These are phyloP conservation scores for Tetrax tetrax DNA, from an alignment of 2,113 vertebrate species.

Conservation along the genomic window DNA sequence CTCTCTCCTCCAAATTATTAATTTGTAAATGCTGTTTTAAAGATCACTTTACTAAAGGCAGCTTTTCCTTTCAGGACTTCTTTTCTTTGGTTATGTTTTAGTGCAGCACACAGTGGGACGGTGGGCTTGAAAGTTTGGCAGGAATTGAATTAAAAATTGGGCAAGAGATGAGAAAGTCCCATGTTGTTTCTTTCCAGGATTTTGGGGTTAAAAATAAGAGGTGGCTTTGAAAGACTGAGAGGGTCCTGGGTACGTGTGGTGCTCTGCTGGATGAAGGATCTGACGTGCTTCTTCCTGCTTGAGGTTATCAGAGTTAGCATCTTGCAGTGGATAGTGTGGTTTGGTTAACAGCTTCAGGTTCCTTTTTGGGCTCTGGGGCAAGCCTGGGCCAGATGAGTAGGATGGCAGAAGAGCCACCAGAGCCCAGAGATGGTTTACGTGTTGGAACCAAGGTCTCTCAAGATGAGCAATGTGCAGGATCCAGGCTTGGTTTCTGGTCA, in stretches of 20 bases:
- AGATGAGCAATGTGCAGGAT: not conserved
- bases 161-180: not conserved
- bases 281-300: not conserved
- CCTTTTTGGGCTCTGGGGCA: not conserved
- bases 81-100: conserved; percentile 1
- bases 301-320: not conserved
- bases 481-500: not conserved
- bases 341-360: not conserved
- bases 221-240: not conserved
- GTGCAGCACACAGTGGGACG: not conserved
- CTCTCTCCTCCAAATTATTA: not conserved
- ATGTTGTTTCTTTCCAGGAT: not conserved
- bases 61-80: not conserved
- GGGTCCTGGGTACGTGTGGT: accelerated
- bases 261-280: not conserved
- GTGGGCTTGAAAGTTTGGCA: not conserved
- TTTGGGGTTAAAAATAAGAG: not conserved
- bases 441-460: not conserved
- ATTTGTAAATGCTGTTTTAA: not conserved
- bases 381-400: not conserved
- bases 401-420: not conserved
- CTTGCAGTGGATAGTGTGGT: accelerated
- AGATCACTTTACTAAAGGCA: not conserved
- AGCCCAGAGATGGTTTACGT: accelerated
- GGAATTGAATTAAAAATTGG: not conserved